Percentiles rank a stretch among this genome's conserved stretches.
These are phyloP conservation scores for Muntiacus muntjak DNA, from an alignment of 2,113 vertebrate genomes.

Conservation along the genomic window DNA sequence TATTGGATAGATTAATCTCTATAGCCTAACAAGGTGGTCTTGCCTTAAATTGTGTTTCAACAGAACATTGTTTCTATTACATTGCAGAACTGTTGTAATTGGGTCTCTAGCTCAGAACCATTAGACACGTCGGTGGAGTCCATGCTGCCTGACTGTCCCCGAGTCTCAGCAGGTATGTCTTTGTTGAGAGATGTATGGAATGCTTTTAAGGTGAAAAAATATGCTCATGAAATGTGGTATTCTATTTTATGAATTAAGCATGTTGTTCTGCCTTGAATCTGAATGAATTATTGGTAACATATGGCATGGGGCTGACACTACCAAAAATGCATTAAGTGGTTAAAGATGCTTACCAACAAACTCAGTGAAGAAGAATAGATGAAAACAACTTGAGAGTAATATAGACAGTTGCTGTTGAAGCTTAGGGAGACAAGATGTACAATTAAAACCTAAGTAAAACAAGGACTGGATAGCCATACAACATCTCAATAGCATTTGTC, in stretches of 20 bases:
- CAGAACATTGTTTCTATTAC: conserved; percentile 52
- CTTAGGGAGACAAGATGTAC: background rate
- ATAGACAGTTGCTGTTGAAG: background rate
- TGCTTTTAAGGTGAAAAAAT: background rate
- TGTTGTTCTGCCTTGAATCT: background rate
- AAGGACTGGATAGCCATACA: background rate
- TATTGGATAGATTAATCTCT: background rate
- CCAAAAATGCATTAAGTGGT: background rate
- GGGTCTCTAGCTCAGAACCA: conserved; percentile 95
- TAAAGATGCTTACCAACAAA: conserved; percentile 7
- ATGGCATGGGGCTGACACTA: background rate
- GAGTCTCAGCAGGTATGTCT: conserved; percentile 94
- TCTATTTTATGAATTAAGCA: conserved; percentile 18
- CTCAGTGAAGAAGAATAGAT: background rate
- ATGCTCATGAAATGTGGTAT: background rate
- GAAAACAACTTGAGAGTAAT: background rate
- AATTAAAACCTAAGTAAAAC: background rate
- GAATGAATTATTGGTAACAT: conserved; percentile 21
- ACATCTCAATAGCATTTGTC: background rate
- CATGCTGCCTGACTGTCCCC: conserved; percentile 95
- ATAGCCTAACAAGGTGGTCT: conserved; percentile 8
- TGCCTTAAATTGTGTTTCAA: conserved; percentile 37
- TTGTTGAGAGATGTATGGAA: background rate
- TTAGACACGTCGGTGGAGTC: conserved; percentile 92
- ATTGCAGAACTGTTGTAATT: conserved; percentile 94